A percentile compares a stretch with the other conserved stretches of the same genome.
These are phyloP conservation scores for Megaustenia siamemsis DNA, from an alignment of 2,888 invertebrate genomes.

Conservation along the genomic window DNA sequence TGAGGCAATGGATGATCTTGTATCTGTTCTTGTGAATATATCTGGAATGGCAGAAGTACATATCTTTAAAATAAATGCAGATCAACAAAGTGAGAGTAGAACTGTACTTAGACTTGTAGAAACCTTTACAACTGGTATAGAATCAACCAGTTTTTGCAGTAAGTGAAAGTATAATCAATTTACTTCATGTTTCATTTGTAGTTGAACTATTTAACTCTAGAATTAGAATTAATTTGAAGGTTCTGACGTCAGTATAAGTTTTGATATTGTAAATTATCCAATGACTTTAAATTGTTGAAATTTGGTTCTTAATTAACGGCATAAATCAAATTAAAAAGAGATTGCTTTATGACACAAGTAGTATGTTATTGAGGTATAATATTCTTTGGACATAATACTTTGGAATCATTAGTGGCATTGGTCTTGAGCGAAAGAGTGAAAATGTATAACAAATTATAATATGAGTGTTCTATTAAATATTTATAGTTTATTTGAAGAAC, in stretches of 20 bases:
- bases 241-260: not conserved
- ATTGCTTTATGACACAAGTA: no score
- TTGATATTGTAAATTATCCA: no score
- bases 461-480: no score
- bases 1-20: not conserved
- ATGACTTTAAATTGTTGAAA: no score
- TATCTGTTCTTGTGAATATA: slow-evolving; percentile 34
- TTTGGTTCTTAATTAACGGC: no score
- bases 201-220: not conserved
- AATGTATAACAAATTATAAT: no score
- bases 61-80: slow-evolving; percentile 4
- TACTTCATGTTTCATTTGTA: not conserved
- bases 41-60: slow-evolving; percentile 6
- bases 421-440: no score
- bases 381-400: no score
- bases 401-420: no score
- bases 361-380: no score
- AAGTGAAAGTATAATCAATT: not conserved
- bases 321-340: no score
- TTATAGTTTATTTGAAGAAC: no score
- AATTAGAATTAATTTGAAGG: not conserved
- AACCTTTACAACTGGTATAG: slow-evolving; percentile 2
- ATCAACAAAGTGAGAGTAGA: not conserved
- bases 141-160: not conserved
- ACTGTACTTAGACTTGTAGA: not conserved